phyloP scores from a whole-genome alignment of 2,113 vertebrate species.

The Dicerorhinus sumatrensis region DNA sequence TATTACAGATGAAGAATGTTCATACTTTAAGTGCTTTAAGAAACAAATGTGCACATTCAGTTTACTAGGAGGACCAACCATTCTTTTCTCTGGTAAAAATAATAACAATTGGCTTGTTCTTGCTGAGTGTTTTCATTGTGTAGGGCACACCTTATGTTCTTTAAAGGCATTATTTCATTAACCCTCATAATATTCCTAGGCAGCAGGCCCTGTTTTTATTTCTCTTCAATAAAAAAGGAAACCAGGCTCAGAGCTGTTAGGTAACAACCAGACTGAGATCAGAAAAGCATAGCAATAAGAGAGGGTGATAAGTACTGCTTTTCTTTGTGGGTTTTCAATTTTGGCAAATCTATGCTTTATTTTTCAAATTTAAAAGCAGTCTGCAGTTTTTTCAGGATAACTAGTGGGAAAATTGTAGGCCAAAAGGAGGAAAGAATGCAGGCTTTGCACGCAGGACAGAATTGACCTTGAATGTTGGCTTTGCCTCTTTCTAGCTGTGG shows the following conservation, averaged over 20 bases:
- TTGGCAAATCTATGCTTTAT: not conserved
- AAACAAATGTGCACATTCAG: not conserved
- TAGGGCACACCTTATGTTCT: not conserved
- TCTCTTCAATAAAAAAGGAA: not conserved
- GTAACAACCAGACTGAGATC: not conserved
- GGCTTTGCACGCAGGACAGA: not conserved
- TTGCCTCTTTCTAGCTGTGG: not conserved
- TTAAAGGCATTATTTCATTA: not conserved
- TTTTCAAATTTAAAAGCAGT: not conserved
- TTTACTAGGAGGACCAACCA: not conserved
- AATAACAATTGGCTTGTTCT: not conserved
- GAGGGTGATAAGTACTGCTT: not conserved
- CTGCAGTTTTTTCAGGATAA: not conserved
- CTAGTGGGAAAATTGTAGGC: not conserved
- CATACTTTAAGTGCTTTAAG: not conserved
- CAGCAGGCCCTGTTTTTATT: not conserved
- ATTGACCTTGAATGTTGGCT: not conserved
- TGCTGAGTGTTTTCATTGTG: not conserved
- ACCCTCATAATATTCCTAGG: not conserved
- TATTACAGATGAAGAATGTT: not conserved
- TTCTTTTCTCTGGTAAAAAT: constrained; percentile 27
- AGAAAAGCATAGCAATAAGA: not conserved
- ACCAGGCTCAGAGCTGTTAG: not conserved
- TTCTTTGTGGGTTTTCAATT: constrained; percentile 32
- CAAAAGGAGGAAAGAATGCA: not conserved